These are phyloP conservation scores for Zaprionus africanus DNA, from an alignment of 1,140 invertebrate genomes.

Conservation along the genomic window DNA sequence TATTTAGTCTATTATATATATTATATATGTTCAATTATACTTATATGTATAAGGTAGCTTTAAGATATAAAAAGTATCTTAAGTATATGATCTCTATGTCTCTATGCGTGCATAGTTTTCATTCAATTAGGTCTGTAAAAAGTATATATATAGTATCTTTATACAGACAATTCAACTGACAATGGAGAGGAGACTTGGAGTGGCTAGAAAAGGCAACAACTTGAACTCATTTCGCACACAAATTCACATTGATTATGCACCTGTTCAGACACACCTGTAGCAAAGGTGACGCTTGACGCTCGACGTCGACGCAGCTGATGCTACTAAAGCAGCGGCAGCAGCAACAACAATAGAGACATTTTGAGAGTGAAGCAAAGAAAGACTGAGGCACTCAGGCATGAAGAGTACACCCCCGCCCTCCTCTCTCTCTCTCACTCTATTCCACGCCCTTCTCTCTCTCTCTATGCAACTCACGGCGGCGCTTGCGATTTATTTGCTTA, in stretches of 20 bases:
- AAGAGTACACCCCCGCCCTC: not conserved
- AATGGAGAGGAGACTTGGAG: slow-evolving; percentile 16
- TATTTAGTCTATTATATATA: too few species aligned
- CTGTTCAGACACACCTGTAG: slow-evolving; percentile 69
- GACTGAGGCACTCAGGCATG: slow-evolving; percentile 65
- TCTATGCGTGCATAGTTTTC: slow-evolving; percentile 14
- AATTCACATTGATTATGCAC: slow-evolving; percentile 71
- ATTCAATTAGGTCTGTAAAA: slow-evolving; percentile 17
- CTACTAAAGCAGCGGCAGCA: slow-evolving; percentile 10
- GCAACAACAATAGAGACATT: slow-evolving; percentile 57
- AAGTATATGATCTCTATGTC: too few species aligned
- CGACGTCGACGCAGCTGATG: slow-evolving; percentile 19
- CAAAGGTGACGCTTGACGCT: slow-evolving; percentile 43
- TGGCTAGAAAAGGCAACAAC: slow-evolving; percentile 27
- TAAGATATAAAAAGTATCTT: too few species aligned
- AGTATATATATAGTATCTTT: slow-evolving; percentile 1
- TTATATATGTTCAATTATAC: too few species aligned
- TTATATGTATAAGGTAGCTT: too few species aligned
- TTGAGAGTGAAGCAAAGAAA: slow-evolving; percentile 50
- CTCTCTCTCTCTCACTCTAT: too few species aligned
- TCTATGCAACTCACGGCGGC: not conserved
- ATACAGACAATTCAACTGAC: slow-evolving; percentile 42
- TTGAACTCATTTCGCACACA: slow-evolving; percentile 69
- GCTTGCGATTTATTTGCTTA: slow-evolving; percentile 65
- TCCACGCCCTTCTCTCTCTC: not conserved